A percentile compares a stretch with the other conserved stretches of the same genome.
Conservation (phyloP, 2,888 invertebrate genomes). For the Cynaeus angustus region DNA sequence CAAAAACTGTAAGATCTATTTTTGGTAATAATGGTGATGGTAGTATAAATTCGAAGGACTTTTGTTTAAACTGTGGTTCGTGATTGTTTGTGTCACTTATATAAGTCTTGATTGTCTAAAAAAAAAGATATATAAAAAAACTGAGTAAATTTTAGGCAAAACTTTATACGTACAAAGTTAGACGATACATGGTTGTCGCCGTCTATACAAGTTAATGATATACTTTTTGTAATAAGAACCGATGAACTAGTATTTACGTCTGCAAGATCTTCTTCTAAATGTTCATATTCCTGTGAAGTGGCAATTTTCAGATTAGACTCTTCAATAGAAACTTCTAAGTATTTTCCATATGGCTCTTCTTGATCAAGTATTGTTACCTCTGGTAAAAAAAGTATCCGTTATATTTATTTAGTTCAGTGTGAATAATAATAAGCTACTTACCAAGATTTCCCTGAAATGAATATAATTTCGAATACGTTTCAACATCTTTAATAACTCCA, state of each 20-base stretch:
- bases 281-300: background rate
- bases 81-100: slow-evolving; percentile 74
- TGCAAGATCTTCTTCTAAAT: background rate
- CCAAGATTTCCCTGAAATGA: no score
- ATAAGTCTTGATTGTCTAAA: slow-evolving; percentile 56
- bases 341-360: background rate
- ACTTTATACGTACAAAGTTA: background rate
- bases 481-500: no score
- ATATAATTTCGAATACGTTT: no score
- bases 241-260: background rate
- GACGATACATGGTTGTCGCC: background rate
- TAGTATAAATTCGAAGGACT: slow-evolving; percentile 69
- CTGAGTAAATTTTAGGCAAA: background rate
- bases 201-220: background rate
- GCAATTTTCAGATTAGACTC: background rate
- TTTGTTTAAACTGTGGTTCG: slow-evolving; percentile 69
- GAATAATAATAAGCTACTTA: no score
- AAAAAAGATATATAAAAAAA: background rate
- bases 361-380: no score
- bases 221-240: background rate
- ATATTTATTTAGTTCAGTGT: no score
- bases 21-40: slow-evolving; percentile 72
- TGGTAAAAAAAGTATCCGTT: no score
- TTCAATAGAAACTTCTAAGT: background rate
- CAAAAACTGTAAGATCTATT: slow-evolving; percentile 70